Evolutionary conservation across 1,140 invertebrate genomes (phyloP).

Genomic region (Vanessa tameamea): DNA sequence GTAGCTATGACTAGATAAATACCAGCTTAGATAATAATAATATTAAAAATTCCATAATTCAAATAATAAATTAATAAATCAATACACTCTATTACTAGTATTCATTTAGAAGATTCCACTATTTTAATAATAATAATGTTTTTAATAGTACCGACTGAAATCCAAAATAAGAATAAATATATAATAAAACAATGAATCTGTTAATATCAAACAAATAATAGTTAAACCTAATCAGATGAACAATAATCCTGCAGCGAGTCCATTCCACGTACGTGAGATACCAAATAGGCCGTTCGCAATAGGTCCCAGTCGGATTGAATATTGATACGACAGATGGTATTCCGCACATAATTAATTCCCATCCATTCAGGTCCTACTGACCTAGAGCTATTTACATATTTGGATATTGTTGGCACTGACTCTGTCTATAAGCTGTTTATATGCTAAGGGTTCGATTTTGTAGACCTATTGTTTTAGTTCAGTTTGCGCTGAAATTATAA

Average conservation of each 20-base stretch:
- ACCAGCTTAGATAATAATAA: too few species aligned
- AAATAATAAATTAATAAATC: too few species aligned
- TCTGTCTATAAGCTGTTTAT: slow-evolving; percentile 22
- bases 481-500: not conserved
- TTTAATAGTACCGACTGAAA: too few species aligned
- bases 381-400: slow-evolving; percentile 50
- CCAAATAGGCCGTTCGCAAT: slow-evolving; percentile 11
- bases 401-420: slow-evolving; percentile 24
- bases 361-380: slow-evolving; percentile 39
- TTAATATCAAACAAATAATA: not conserved
- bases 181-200: too few species aligned
- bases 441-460: slow-evolving; percentile 10
- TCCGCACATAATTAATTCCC: slow-evolving; percentile 61
- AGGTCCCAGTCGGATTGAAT: slow-evolving; percentile 58
- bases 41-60: too few species aligned
- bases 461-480: slow-evolving; percentile 13
- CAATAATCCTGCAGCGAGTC: not conserved
- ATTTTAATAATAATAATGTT: too few species aligned
- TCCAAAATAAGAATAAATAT: too few species aligned
- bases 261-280: not conserved
- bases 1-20: not conserved
- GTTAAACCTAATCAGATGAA: not conserved
- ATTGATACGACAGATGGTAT: slow-evolving; percentile 62
- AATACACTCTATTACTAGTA: too few species aligned
- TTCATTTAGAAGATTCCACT: too few species aligned